A percentile compares a stretch with the other conserved stretches of the same genome.
These are phyloP conservation scores for Choloepus hoffmanni DNA, from an alignment of 2,113 vertebrate genomes.

Conservation along the genomic window DNA sequence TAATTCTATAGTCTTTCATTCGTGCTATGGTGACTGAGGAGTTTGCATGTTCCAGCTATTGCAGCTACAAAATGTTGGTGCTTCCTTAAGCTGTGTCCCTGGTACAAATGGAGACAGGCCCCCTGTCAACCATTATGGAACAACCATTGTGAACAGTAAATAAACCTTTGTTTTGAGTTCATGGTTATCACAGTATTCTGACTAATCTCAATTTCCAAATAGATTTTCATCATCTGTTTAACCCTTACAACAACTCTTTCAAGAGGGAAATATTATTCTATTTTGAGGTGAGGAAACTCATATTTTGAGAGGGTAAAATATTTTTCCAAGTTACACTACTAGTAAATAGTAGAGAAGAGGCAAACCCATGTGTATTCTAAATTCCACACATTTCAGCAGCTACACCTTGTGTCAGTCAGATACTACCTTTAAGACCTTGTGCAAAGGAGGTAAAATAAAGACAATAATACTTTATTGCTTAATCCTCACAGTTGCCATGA, in stretches of 20 bases:
- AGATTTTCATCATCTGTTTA: conserved; percentile 10
- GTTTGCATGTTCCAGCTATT: background rate
- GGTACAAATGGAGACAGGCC: background rate
- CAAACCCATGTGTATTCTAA: background rate
- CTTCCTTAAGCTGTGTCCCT: background rate
- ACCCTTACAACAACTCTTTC: background rate
- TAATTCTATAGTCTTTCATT: background rate
- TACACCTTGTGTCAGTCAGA: background rate
- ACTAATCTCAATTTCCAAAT: background rate
- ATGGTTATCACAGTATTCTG: background rate
- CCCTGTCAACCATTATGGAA: background rate
- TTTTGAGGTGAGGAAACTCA: background rate
- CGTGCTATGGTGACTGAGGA: background rate
- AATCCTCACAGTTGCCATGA: background rate
- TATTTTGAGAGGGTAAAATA: background rate
- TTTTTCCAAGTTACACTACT: background rate
- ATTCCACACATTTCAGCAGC: background rate
- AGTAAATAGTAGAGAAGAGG: background rate
- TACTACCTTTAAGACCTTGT: background rate
- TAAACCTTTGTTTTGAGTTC: background rate
- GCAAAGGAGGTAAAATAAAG: background rate
- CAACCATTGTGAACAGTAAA: background rate
- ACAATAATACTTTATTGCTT: background rate
- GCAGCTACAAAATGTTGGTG: background rate
- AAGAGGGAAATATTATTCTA: background rate